Percentiles rank a stretch among this genome's conserved stretches.
Conservation (phyloP, 2,888 invertebrate species). For the Pollenia amentaria region DNA sequence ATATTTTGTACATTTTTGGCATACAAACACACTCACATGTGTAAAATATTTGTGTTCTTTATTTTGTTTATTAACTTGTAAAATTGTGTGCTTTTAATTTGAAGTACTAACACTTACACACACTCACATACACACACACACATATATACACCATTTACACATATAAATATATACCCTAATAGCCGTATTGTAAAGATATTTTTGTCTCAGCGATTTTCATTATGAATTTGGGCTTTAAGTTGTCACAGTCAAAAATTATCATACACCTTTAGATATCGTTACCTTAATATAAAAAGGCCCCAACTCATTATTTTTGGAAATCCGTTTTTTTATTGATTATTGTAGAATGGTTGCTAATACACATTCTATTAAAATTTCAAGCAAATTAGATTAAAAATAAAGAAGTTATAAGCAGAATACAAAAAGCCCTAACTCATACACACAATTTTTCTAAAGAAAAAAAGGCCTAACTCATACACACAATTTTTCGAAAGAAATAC, state of each 20-base stretch:
- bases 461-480: too few species aligned
- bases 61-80: slow-evolving; percentile 27
- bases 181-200: background rate
- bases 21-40: slow-evolving; percentile 35
- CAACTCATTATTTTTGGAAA: too few species aligned
- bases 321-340: too few species aligned
- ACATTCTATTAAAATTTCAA: too few species aligned
- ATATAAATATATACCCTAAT: background rate
- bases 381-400: too few species aligned
- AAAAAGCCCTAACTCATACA: too few species aligned
- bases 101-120: slow-evolving; percentile 7
- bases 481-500: too few species aligned
- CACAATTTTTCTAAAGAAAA: too few species aligned
- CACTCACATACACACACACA: background rate
- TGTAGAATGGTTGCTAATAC: too few species aligned
- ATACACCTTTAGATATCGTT: background rate
- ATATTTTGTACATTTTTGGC: slow-evolving; percentile 66
- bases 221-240: too few species aligned
- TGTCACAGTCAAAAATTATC: background rate
- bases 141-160: background rate
- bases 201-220: background rate
- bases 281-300: too few species aligned
- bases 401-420: too few species aligned
- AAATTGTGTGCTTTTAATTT: slow-evolving; percentile 42
- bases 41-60: slow-evolving; percentile 42